A percentile compares a stretch with the other conserved stretches of the same genome.
Conservation (phyloP, 2,888 invertebrate genomes). For the Clusia tigrina region DNA sequence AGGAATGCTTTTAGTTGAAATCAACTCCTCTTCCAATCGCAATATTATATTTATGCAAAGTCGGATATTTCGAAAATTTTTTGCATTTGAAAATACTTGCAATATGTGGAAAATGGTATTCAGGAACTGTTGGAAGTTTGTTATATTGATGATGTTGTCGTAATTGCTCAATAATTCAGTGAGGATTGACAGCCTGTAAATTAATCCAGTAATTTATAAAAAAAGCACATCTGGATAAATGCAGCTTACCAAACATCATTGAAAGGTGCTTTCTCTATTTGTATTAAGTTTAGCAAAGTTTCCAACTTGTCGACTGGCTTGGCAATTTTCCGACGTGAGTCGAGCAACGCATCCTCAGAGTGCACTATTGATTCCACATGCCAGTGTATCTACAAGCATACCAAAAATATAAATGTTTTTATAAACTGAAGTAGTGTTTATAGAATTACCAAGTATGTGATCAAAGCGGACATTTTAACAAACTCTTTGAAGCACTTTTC, state of each 20-base stretch:
- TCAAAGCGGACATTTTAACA: conserved; percentile 50
- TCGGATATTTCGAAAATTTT: conserved; percentile 46
- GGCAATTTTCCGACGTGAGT: conserved; percentile 44
- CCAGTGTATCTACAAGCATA: conserved; percentile 49
- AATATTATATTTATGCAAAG: conserved; percentile 46
- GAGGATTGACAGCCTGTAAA: conserved; percentile 52
- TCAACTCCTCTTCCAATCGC: conserved; percentile 38
- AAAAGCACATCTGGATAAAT: not conserved
- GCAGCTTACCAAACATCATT: conserved; percentile 52
- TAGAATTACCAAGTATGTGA: conserved; percentile 51
- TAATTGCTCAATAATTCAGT: conserved; percentile 48
- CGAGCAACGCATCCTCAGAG: conserved; percentile 15
- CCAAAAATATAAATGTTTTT: not conserved
- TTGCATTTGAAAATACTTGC: conserved; percentile 42
- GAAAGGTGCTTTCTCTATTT: conserved; percentile 39
- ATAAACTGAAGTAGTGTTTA: not conserved
- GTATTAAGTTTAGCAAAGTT: conserved; percentile 41
- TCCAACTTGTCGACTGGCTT: conserved; percentile 46
- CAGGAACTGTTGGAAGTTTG: conserved; percentile 50
- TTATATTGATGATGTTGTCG: conserved; percentile 42
- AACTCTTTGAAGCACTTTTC: conserved; percentile 46
- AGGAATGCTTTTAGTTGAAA: conserved; percentile 28
- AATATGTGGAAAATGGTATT: conserved; percentile 39
- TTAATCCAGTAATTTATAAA: not conserved
- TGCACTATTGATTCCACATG: conserved; percentile 32